Base-by-base conservation (phyloP, 2,113 vertebrate genomes). In the Lagopus muta region DNA sequence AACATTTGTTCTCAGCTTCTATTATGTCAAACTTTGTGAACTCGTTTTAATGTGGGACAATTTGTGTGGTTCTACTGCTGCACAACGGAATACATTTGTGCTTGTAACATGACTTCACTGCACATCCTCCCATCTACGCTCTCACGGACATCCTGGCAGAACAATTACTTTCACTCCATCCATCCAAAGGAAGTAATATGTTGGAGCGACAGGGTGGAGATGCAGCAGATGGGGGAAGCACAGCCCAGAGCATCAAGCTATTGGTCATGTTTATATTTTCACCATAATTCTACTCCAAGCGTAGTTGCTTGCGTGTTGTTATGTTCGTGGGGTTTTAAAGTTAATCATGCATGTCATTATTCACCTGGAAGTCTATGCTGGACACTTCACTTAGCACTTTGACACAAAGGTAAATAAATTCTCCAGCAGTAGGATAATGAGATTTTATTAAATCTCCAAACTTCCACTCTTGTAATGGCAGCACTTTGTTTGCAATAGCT, bases 1-100 rank as follows among this genome's bases (percentile, higher is more conserved):
- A 93, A 91, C 86, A 91, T 90, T 96, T 96, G 95, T 95, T 95
- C 91, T 96, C 90, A 58, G 70, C 93, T 95, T 90, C 91, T 83
- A 88, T 66, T 94, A 95, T 82, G 82, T 95, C 93, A 94, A 77
- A 25, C 73, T 84, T 47, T 62, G 36, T 42, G 58, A 93, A 91
- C 93, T 94, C 78, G 81, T 95, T 94, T 92, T 90, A 95, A 88
- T 90, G 54, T 28, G 80, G 43, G 85, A 86, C 54, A 21, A 13
- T 93, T 91, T 0, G 80, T 90, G 76, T 58, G 65, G 77, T 86
- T 96, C 73, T 84, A 2, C 85, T 64, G 57, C 42, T 65, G 65
- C 89, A 75, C 79, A 71, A 30, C 73, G n/a, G 58, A 78, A 88
- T 61, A 69, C 19, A 10, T 83, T 95, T 75, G 43, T 65, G 66